These are phyloP conservation scores for Leucophenga maculata DNA, from an alignment of 2,888 invertebrate genomes.

Conservation along the genomic window DNA sequence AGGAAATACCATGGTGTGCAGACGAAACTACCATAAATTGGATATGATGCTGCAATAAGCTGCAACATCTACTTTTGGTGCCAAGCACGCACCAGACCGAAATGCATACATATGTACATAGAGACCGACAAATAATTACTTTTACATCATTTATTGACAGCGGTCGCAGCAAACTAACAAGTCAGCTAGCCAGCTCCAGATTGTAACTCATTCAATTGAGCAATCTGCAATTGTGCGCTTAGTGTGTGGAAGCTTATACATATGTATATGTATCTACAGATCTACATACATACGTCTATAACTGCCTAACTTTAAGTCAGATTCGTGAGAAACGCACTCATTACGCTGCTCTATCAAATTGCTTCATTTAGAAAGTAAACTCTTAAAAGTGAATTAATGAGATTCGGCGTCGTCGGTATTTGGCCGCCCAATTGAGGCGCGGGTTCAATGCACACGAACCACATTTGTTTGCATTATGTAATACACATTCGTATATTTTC, in stretches of 20 bases:
- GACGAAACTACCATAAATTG: neutral
- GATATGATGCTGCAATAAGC: conserved; percentile 17
- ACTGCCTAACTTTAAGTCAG: conserved; percentile 22
- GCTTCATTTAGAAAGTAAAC: conserved; percentile 57
- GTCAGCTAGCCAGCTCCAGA: conserved; percentile 32
- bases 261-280: conserved; percentile 25
- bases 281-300: conserved; percentile 20
- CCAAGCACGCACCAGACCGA: neutral
- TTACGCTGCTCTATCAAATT: conserved; percentile 11
- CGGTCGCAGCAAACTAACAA: conserved; percentile 10
- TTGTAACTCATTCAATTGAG: conserved; percentile 53
- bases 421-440: neutral
- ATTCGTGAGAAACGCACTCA: neutral
- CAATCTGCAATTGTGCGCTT: conserved; percentile 47
- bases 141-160: conserved; percentile 53
- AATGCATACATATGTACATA: too few relatives aligned
- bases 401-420: neutral
- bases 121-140: conserved; percentile 44
- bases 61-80: neutral
- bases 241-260: conserved; percentile 47
- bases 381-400: conserved; percentile 26
- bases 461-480: conserved; percentile 15
- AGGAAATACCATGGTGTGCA: neutral
- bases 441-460: conserved; percentile 57
- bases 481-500: conserved; percentile 45